These are phyloP conservation scores for Drosophila littoralis DNA, from an alignment of 1,140 invertebrate genomes.

Conservation along the genomic window DNA sequence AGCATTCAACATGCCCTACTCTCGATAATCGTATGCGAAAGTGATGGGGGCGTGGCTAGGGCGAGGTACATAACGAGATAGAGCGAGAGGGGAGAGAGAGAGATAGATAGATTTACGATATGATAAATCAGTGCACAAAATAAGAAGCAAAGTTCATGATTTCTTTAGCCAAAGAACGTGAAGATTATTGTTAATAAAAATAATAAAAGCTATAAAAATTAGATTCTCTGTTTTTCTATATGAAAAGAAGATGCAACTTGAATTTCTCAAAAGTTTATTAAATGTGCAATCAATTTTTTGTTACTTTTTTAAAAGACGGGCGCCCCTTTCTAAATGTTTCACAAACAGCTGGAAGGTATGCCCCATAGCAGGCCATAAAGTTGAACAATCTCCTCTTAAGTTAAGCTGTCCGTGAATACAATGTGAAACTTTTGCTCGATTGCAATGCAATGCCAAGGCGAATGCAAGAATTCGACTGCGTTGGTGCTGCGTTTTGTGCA, in stretches of 20 bases:
- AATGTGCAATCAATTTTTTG: neutral
- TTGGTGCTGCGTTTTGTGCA: slow-evolving; percentile 29
- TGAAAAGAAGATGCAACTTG: too few species aligned
- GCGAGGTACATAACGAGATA: neutral
- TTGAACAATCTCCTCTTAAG: slow-evolving; percentile 10
- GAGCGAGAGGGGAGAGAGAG: too few species aligned
- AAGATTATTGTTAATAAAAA: too few species aligned
- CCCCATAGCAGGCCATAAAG: neutral
- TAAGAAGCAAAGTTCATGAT: neutral
- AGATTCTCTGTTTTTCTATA: too few species aligned
- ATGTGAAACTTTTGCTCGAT: slow-evolving; percentile 49
- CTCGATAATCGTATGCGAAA: slow-evolving; percentile 54
- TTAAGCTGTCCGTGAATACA: slow-evolving; percentile 33
- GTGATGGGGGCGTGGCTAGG: slow-evolving; percentile 41
- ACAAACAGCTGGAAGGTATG: neutral
- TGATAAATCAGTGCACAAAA: neutral
- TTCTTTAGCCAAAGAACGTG: neutral
- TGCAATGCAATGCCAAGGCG: slow-evolving; percentile 47
- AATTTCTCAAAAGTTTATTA: too few species aligned
- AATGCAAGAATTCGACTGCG: slow-evolving; percentile 48
- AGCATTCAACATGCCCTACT: slow-evolving; percentile 73
- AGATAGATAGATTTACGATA: too few species aligned
- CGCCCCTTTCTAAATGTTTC: slow-evolving; percentile 12
- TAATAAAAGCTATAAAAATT: too few species aligned
- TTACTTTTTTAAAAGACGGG: too few species aligned